Conservation (phyloP, 2,797 vertebrate species). For the Anomalospiza imberbis region DNA sequence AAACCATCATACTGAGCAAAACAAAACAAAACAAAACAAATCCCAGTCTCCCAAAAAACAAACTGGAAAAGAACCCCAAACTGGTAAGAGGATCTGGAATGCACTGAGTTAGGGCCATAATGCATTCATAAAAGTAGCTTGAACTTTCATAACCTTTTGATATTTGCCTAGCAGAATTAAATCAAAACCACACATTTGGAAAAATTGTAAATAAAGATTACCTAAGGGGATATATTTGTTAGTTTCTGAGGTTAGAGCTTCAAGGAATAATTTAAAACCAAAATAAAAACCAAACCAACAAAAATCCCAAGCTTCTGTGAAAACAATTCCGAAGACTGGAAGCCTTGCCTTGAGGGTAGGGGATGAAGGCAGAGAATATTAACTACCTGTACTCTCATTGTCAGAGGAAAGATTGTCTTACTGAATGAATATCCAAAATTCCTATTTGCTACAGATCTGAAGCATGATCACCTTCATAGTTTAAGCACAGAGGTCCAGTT, state of each 20-base stretch:
- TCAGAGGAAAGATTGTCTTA: not conserved
- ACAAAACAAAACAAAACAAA: not conserved
- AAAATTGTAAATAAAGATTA: constrained; percentile 16
- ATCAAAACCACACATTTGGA: not conserved
- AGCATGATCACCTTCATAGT: not conserved
- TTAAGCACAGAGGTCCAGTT: not conserved
- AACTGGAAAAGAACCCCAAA: not conserved
- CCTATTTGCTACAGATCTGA: not conserved
- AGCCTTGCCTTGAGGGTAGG: not conserved
- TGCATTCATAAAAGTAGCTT: not conserved
- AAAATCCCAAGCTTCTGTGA: not conserved
- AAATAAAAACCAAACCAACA: not conserved
- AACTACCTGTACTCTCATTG: not conserved
- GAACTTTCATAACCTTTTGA: not conserved
- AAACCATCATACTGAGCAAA: not conserved
- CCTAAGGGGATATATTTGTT: not conserved
- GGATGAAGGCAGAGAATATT: not conserved
- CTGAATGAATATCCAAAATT: not conserved
- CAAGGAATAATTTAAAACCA: not conserved
- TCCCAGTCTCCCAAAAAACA: not conserved
- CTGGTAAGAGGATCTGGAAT: not conserved
- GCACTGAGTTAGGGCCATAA: not conserved
- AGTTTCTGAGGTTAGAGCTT: not conserved
- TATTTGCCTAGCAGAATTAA: not conserved
- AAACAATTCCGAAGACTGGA: not conserved